Base-by-base conservation (phyloP, 2,888 invertebrate genomes). In the Augochlorella aurata region DNA sequence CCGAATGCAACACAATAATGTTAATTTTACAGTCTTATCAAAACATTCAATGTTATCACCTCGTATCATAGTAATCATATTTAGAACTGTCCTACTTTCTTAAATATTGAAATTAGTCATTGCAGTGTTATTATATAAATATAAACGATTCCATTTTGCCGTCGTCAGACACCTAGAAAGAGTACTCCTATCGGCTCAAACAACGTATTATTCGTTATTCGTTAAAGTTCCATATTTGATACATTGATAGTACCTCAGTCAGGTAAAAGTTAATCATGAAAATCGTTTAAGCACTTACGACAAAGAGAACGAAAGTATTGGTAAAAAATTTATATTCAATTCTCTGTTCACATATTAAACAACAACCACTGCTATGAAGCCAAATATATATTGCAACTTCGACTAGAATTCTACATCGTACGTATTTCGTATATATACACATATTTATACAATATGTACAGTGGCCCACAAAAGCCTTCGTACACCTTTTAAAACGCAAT, bases 11-110 rank as follows among this genome's bases (percentile, higher is more conserved):
- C 67, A 71, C 63, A 79, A 70, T 72, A 79, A 73, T 70, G 77
- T 70, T 65, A 24, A 85, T 80, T 81, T 88, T 73, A 80, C 86
- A 87, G 87, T 87, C 88, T 87, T 88, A 82, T 87, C 72, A 74
- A 70, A 82, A 85, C 73, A 71, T 83, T 74, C 44, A 71, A 67
- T 50, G 73, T 83, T 80, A 71, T 77, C 67, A 71, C 38, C 54
- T 44, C 75, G 61, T 78, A 74, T 63, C 72, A 72, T 81, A 78
- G 77, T 74, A 79, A 54, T 74, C 68, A 72, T 63, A 69, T 81
- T 47, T 44, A 47, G 61, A 71, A 61, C 65, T 66, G 44, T 74
- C 69, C 71, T 71, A 74, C 12, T 85, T 82, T 68, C 68, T 77
- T 72, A 71, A 78, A 78, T 73, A 63, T 50, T 67, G 50, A 77